These are phyloP conservation scores for Pseudomugil gertrudae DNA, from an alignment of 2,797 vertebrate species.

Conservation along the genomic window DNA sequence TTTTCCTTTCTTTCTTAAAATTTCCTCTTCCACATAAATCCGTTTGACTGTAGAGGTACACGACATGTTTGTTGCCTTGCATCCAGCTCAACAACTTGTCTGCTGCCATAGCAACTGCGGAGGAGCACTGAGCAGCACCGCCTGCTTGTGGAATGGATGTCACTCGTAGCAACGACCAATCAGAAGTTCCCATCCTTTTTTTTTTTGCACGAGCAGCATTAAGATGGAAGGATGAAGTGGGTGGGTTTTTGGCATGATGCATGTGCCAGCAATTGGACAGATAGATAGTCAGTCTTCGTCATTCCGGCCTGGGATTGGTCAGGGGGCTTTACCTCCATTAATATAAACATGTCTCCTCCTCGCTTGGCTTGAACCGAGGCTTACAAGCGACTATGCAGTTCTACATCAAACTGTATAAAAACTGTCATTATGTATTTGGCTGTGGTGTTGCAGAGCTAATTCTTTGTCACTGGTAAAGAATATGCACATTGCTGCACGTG, in stretches of 20 bases:
- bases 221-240: conserved; percentile 79
- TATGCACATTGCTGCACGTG: conserved; percentile 77
- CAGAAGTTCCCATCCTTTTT: conserved; percentile 80
- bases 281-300: conserved; percentile 71
- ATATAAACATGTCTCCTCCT: conserved; percentile 86
- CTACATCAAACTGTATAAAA: conserved; percentile 85
- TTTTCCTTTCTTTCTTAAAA: neutral
- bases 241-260: conserved; percentile 67
- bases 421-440: conserved; percentile 80
- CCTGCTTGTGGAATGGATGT: conserved; percentile 83
- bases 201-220: conserved; percentile 68
- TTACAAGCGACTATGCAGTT: conserved; percentile 78
- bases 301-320: conserved; percentile 76
- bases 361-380: conserved; percentile 74
- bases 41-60: conserved; percentile 42
- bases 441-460: conserved; percentile 69
- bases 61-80: conserved; percentile 70
- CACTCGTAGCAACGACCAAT: conserved; percentile 87
- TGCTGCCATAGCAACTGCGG: conserved; percentile 89
- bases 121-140: conserved; percentile 77
- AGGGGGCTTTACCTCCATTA: conserved; percentile 77
- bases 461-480: conserved; percentile 74
- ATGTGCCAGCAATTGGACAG: conserved; percentile 74
- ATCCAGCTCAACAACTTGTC: conserved; percentile 80
- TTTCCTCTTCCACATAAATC: conserved; percentile 3